Percentiles rank a stretch among this genome's conserved stretches.
phyloP scores from a whole-genome alignment of 2,797 vertebrate species.

The Telmatherina bonti region DNA sequence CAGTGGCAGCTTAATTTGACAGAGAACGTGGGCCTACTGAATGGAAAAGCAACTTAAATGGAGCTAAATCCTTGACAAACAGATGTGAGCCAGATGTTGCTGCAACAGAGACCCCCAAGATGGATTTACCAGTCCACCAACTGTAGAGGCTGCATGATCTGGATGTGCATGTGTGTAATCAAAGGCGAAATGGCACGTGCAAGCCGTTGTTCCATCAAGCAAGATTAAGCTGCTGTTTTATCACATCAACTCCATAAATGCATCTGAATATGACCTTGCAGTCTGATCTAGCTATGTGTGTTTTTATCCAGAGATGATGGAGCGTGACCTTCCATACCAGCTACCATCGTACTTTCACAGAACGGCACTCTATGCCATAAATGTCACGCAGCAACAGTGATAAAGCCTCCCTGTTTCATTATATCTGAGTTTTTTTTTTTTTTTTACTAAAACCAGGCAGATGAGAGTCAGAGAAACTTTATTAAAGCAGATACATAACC shows the following conservation, averaged over 20 bases:
- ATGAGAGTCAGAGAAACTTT: constrained; percentile 58
- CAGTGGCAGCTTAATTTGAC: constrained; percentile 75
- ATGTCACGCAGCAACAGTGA: background rate
- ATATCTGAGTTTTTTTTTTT: background rate
- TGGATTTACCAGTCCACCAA: constrained; percentile 65
- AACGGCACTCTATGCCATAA: background rate
- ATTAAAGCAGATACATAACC: constrained; percentile 54
- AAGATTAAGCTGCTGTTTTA: constrained; percentile 66
- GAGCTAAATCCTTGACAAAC: constrained; percentile 81
- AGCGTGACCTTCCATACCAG: constrained; percentile 1
- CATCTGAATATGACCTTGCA: constrained; percentile 28
- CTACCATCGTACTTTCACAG: background rate
- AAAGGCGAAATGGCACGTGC: constrained; percentile 61
- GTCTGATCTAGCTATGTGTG: background rate
- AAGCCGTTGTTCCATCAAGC: constrained; percentile 65
- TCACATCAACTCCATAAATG: constrained; percentile 28
- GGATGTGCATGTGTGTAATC: constrained; percentile 70
- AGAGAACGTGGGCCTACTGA: constrained; percentile 59
- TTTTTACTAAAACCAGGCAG: constrained; percentile 20
- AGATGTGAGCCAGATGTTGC: constrained; percentile 85
- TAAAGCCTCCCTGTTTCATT: background rate
- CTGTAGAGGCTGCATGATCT: constrained; percentile 51
- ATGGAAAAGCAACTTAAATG: constrained; percentile 80
- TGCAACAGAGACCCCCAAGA: constrained; percentile 68
- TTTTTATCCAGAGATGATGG: constrained; percentile 8